Evolutionary conservation across 2,797 vertebrate species (phyloP), one percentile per base, ranked within the genome.

Genomic region (Distichodus sexfasciatus): DNA sequence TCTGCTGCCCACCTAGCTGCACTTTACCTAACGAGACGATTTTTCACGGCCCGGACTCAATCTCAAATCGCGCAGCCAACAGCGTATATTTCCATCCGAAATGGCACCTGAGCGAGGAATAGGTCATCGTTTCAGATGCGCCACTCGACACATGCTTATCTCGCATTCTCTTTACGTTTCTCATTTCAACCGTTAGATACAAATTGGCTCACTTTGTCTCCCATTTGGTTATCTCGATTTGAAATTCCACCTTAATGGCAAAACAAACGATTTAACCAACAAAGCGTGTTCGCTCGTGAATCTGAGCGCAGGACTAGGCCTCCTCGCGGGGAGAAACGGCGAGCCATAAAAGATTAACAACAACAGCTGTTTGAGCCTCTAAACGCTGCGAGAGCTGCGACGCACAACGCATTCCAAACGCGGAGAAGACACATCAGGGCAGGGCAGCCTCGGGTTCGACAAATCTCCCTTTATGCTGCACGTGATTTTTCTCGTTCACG

Each of bases 361-460:
- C 59, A 71, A 70, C 81, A 82, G 76, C 77, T 82, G 81, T 77
- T 77, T 75, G 50, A 63, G 73, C 61, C 65, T 46, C 62, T 77
- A 68, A 69, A 74, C 41, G 46, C 35, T 10, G 55, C 40, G 47
- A 71, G 63, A 57, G 38, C 2, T 15, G 60, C 64, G 51, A 69
- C 38, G 43, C 57, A 62, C 51, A 66, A 46, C 65, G 36, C 29
- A 53, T 26, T 35, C 6, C 36, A 72, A 63, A 48, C 26, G 35
- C 11, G 14, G 54, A 35, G 54, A 26, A 60, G 43, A 43, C 26
- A 36, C 55, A 57, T 61, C 63, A 65, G 58, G 40, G 41, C 38
- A 33, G 47, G 65, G 69, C 55, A 48, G 55, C 23, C 36, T 17
- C 33, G 28, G 33, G 50, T 8, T 3, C 11, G 50, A 33, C 7